Evolutionary conservation across 1,140 invertebrate species (phyloP).

Genomic region (Eriocheir sinensis): DNA sequence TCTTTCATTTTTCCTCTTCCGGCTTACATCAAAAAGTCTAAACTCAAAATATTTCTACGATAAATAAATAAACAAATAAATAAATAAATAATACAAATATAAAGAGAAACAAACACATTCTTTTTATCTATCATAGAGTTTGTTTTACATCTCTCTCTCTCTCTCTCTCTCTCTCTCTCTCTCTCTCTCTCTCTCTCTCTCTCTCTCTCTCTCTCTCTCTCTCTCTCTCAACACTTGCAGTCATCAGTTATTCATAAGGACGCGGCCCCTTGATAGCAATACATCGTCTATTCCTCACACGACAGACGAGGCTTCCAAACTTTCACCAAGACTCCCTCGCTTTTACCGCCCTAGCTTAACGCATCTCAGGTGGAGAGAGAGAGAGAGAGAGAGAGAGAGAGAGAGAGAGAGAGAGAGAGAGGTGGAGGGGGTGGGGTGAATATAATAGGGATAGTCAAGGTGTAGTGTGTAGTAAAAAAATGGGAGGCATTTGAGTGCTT

Average conservation of each 20-base stretch:
- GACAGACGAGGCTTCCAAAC: slow-evolving; percentile 1
- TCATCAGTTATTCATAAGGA: slow-evolving; percentile 66
- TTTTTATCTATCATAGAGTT: too few species aligned
- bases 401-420: slow-evolving; percentile 48
- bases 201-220: slow-evolving; percentile 53
- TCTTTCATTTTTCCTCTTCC: too few species aligned
- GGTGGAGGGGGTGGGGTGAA: neutral
- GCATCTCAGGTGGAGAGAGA: slow-evolving; percentile 41
- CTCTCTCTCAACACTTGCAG: slow-evolving; percentile 49
- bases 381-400: slow-evolving; percentile 53
- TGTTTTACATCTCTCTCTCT: neutral
- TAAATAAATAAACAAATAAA: too few species aligned
- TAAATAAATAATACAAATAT: too few species aligned
- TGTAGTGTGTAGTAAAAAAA: too few species aligned
- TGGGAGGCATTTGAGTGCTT: too few species aligned
- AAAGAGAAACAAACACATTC: too few species aligned
- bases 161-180: slow-evolving; percentile 29
- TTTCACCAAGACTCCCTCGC: slow-evolving; percentile 37
- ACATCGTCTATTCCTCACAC: slow-evolving; percentile 60
- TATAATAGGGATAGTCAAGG: neutral
- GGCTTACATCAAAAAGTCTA: too few species aligned
- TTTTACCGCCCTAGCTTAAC: slow-evolving; percentile 47
- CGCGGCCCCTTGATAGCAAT: slow-evolving; percentile 53
- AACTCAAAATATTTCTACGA: too few species aligned
- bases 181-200: slow-evolving; percentile 33